Evolutionary conservation across 2,113 vertebrate genomes (phyloP).

Genomic region (Microcebus ravelobensis): DNA sequence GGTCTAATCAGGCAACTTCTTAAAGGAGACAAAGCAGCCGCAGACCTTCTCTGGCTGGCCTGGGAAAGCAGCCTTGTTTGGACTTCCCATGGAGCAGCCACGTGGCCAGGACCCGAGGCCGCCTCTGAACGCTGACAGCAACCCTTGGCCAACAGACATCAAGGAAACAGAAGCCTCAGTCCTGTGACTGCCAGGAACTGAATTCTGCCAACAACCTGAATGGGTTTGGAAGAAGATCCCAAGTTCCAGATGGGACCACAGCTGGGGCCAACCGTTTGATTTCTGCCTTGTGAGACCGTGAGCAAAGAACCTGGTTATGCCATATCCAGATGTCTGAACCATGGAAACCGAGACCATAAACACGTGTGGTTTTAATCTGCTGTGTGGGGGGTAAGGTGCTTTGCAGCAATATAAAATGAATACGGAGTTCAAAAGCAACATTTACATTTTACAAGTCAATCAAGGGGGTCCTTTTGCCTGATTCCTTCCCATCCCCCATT

Average conservation of each 20-base stretch:
- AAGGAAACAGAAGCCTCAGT: neutral
- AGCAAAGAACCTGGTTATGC: neutral
- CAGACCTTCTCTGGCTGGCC: neutral
- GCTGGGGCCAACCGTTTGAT: neutral
- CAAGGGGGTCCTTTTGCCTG: neutral
- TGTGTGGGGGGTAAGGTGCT: neutral
- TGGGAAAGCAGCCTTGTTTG: neutral
- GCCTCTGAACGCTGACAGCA: neutral
- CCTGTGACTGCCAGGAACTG: neutral
- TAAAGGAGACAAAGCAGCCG: neutral
- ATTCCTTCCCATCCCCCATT: neutral
- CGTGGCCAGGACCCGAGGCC: neutral
- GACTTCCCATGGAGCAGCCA: neutral
- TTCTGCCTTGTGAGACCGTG: neutral
- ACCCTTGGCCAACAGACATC: neutral
- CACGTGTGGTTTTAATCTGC: neutral
- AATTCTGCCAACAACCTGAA: neutral
- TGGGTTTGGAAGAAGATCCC: neutral
- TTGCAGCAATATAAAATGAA: neutral
- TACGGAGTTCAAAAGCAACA: neutral
- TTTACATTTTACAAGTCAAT: neutral
- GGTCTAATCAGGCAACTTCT: neutral
- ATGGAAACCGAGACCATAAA: neutral
- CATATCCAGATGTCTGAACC: neutral
- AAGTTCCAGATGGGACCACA: neutral